Evolutionary conservation across 64 coral and sea anemone genomes (phyloP).

Genomic region (Platygyra sinensis): DNA sequence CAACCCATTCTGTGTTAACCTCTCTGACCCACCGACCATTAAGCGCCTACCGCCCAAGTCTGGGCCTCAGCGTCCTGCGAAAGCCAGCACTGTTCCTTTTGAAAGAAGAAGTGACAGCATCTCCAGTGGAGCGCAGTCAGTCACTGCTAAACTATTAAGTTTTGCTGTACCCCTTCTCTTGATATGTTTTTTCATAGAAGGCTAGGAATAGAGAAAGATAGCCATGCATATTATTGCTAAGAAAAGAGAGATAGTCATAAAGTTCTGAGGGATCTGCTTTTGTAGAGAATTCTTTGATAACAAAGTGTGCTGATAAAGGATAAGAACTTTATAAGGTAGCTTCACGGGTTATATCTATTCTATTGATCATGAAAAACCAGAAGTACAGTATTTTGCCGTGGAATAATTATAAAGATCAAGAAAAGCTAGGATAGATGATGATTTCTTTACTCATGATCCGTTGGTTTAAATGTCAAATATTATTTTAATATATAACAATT

Average conservation of each 20-base stretch:
- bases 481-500: too few relatives aligned
- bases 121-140: too few relatives aligned
- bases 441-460: too few relatives aligned
- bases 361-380: too few relatives aligned
- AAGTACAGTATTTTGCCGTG: too few relatives aligned
- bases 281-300: background rate
- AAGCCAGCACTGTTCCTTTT: too few relatives aligned
- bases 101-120: background rate
- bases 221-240: too few relatives aligned
- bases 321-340: background rate
- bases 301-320: background rate
- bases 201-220: too few relatives aligned
- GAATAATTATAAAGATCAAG: too few relatives aligned
- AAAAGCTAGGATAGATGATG: too few relatives aligned
- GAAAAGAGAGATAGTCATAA: background rate
- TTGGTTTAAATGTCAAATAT: too few relatives aligned
- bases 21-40: background rate
- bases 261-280: background rate
- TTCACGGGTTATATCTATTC: too few relatives aligned
- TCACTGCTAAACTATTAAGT: background rate
- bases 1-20: background rate
- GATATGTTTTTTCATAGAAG: background rate
- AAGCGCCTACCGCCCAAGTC: background rate
- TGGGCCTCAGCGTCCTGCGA: background rate
- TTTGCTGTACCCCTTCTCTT: background rate